Evolutionary conservation across 2,113 vertebrate genomes (phyloP).

Genomic region (Plotosus lineatus): DNA sequence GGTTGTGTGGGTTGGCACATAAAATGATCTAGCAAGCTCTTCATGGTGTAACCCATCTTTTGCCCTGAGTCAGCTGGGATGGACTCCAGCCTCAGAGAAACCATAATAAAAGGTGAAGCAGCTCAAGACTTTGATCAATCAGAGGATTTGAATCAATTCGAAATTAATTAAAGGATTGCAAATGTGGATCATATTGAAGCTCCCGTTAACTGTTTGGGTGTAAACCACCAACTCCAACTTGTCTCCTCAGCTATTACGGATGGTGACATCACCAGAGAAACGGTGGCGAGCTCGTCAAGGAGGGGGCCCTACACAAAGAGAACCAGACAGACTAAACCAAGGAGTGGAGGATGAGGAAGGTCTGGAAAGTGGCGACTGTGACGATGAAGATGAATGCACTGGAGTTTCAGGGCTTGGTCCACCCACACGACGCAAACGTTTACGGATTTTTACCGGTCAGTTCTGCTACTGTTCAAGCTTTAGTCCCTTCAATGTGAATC

Average conservation of each 20-base stretch:
- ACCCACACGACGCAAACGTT: conserved; percentile 69
- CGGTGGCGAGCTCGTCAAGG: conserved; percentile 68
- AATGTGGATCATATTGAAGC: background rate
- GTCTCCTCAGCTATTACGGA: conserved; percentile 66
- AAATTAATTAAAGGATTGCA: no score
- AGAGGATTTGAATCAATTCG: no score
- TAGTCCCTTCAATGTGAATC: background rate
- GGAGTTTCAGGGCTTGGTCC: conserved; percentile 73
- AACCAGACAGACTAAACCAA: conserved; percentile 53
- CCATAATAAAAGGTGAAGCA: no score
- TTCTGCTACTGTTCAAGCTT: background rate
- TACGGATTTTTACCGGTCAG: conserved; percentile 76
- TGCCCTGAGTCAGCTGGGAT: no score
- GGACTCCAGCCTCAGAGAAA: no score
- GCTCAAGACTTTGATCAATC: no score
- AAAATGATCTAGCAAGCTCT: no score
- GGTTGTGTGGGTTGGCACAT: no score
- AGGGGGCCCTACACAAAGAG: conserved; percentile 43
- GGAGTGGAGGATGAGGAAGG: conserved; percentile 65
- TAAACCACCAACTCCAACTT: conserved; percentile 30
- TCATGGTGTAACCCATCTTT: no score
- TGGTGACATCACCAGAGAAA: conserved; percentile 71
- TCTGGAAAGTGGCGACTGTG: conserved; percentile 75
- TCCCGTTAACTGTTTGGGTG: background rate
- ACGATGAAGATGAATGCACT: conserved; percentile 76